Evolutionary conservation across 2,888 invertebrate genomes (phyloP).

Genomic region (Craniophora ligustri): DNA sequence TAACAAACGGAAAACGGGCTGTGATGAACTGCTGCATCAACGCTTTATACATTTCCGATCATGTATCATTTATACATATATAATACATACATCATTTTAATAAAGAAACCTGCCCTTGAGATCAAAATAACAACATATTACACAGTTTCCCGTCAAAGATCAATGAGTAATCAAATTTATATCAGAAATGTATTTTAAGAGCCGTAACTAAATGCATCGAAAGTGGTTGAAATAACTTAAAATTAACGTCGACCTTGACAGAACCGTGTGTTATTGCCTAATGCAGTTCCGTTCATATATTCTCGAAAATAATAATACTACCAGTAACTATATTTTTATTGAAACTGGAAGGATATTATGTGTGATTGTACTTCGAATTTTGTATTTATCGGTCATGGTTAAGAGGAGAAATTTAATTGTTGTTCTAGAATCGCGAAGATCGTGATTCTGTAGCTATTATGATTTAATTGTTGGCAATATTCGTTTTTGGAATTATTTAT

Average conservation of each 20-base stretch:
- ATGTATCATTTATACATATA: too few species aligned
- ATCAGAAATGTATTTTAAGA: constrained; percentile 15
- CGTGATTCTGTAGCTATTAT: too few species aligned
- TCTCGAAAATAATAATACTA: constrained; percentile 19
- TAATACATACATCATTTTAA: too few species aligned
- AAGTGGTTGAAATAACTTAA: constrained; percentile 29
- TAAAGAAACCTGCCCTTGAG: neutral
- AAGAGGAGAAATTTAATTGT: neutral
- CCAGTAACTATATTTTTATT: constrained; percentile 5
- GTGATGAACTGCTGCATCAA: too few species aligned
- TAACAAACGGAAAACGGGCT: too few species aligned
- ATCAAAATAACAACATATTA: neutral
- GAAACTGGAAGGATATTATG: constrained; percentile 33
- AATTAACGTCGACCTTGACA: constrained; percentile 40
- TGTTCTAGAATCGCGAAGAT: neutral
- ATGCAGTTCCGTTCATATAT: constrained; percentile 19
- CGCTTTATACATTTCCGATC: too few species aligned
- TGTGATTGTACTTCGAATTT: neutral
- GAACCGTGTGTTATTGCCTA: constrained; percentile 9
- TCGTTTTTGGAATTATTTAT: too few species aligned
- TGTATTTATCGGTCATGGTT: constrained; percentile 29
- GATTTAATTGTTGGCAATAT: too few species aligned
- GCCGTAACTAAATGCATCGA: constrained; percentile 30
- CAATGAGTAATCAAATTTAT: constrained; percentile 8
- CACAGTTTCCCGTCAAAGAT: neutral